Evolutionary conservation across 2,888 invertebrate species (phyloP).

Genomic region (Cataglyphis altisquamis): DNA sequence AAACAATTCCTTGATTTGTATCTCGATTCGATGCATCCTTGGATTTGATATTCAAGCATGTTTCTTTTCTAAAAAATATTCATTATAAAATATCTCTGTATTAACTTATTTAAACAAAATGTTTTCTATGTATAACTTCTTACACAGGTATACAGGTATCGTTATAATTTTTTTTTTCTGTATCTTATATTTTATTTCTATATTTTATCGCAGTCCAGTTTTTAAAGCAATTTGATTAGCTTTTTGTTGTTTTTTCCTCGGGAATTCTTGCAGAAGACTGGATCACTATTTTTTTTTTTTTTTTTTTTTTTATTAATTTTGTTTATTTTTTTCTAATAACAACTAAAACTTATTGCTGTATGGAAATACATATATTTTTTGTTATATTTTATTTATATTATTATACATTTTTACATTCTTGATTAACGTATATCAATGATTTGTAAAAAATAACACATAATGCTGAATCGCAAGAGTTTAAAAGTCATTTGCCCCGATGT

Average conservation of each 20-base stretch:
- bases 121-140: too few relatives aligned
- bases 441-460: neutral
- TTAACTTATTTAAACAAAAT: too few relatives aligned
- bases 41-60: too few relatives aligned
- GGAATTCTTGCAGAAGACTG: neutral
- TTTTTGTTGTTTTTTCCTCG: neutral
- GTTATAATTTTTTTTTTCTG: too few relatives aligned
- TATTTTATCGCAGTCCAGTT: neutral
- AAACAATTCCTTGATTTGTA: too few relatives aligned
- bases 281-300: neutral
- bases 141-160: neutral
- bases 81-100: too few relatives aligned
- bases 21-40: too few relatives aligned
- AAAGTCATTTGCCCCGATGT: constrained; percentile 34
- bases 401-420: neutral
- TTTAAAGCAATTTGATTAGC: neutral
- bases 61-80: too few relatives aligned
- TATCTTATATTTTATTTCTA: neutral
- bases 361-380: neutral
- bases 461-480: constrained; percentile 14
- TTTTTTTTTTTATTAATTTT: neutral
- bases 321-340: neutral
- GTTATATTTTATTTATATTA: neutral
- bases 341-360: neutral
- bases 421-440: neutral